These are phyloP conservation scores for Hipposideros larvatus DNA, from an alignment of 2,797 vertebrate genomes.

Conservation along the genomic window DNA sequence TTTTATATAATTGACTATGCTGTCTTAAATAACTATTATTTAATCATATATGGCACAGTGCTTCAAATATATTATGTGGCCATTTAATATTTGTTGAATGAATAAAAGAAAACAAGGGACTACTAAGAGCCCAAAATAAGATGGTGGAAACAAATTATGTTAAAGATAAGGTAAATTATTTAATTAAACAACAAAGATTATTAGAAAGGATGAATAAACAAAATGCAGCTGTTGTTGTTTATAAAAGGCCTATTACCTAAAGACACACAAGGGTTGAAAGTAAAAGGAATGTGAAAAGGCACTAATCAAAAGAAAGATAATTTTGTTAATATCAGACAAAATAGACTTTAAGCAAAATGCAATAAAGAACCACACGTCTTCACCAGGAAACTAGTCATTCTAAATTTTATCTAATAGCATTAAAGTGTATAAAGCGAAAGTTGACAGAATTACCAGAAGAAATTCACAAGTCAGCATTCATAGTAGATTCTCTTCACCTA, in stretches of 20 bases:
- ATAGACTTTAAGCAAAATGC: neutral
- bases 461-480: neutral
- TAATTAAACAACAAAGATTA: neutral
- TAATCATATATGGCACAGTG: neutral
- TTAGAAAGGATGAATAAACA: constrained; percentile 17
- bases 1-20: neutral
- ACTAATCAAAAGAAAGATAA: constrained; percentile 18
- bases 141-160: constrained; percentile 2
- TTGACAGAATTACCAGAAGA: neutral
- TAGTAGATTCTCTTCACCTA: neutral
- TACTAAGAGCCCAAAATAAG: neutral
- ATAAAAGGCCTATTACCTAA: constrained; percentile 17
- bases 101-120: neutral
- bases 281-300: constrained; percentile 16
- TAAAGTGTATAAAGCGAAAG: constrained; percentile 23
- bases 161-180: neutral
- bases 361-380: neutral
- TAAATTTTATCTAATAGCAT: neutral
- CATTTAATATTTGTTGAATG: neutral
- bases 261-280: neutral
- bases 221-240: neutral
- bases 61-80: neutral
- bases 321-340: constrained; percentile 38
- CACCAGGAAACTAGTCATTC: neutral
- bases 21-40: neutral